Conservation (phyloP, 2,797 vertebrate species). For the Centroberyx gerrardi region DNA sequence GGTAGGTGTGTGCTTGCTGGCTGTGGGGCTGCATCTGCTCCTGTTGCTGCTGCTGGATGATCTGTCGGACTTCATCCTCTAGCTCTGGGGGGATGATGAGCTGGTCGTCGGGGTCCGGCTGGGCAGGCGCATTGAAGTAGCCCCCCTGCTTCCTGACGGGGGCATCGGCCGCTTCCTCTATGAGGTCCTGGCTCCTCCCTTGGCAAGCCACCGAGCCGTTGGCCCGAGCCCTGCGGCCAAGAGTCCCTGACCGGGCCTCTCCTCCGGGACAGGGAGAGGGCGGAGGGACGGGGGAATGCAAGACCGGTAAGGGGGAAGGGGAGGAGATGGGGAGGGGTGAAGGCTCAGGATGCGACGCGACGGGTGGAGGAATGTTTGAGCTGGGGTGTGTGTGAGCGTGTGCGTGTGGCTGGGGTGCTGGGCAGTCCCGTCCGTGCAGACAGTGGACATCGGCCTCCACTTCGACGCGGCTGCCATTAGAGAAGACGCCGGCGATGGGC, state of each 20-base stretch:
- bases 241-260: conserved; percentile 60
- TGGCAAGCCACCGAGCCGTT: conserved; percentile 95
- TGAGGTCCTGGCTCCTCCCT: conserved; percentile 94
- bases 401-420: conserved; percentile 41
- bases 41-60: conserved; percentile 96
- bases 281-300: conserved; percentile 65
- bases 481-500: conserved; percentile 96
- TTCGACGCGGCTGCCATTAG: conserved; percentile 95
- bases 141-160: conserved; percentile 92
- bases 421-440: conserved; percentile 68
- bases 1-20: conserved; percentile 76
- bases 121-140: conserved; percentile 95
- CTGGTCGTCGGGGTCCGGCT: conserved; percentile 96
- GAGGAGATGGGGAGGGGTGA: conserved; percentile 36
- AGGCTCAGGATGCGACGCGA: conserved; percentile 44
- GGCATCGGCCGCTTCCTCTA: conserved; percentile 92
- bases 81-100: conserved; percentile 98
- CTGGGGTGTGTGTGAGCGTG: conserved; percentile 28
- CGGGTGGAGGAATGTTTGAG: conserved; percentile 11
- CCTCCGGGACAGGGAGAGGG: conserved; percentile 80
- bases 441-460: conserved; percentile 97
- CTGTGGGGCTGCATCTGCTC: conserved; percentile 79
- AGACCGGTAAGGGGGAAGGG: conserved; percentile 20
- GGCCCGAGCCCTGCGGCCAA: conserved; percentile 85
- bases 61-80: conserved; percentile 98